A percentile compares a stretch with the other conserved stretches of the same genome.
Evolutionary conservation across 1,140 invertebrate species (phyloP).

Genomic region (Hirudo medicinalis): DNA sequence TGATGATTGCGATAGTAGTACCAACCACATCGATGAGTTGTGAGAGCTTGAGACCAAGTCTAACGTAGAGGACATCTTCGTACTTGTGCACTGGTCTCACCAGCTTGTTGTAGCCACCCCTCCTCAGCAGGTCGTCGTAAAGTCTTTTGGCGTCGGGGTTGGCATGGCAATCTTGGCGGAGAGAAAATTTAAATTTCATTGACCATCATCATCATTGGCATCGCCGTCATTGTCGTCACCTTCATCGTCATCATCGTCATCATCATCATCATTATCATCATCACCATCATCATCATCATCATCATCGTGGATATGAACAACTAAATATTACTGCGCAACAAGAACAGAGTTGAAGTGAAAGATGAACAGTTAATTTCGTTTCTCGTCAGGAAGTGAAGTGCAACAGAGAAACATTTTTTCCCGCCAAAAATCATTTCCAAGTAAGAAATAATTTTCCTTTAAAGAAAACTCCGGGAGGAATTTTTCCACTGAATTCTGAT

Average conservation of each 20-base stretch:
- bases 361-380: too few species aligned
- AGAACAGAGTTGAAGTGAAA: too few species aligned
- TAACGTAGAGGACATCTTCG: slow-evolving; percentile 79
- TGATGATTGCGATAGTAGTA: slow-evolving; percentile 24
- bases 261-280: not conserved
- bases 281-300: slow-evolving; percentile 53
- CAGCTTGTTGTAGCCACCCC: slow-evolving; percentile 83
- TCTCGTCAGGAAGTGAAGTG: too few species aligned
- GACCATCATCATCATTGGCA: too few species aligned
- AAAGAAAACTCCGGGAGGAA: too few species aligned
- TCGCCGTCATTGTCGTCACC: not conserved
- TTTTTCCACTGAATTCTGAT: too few species aligned
- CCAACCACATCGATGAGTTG: slow-evolving; percentile 96
- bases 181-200: too few species aligned
- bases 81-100: slow-evolving; percentile 81
- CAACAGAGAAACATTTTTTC: too few species aligned
- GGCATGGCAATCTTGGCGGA: not conserved
- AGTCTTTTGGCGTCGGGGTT: slow-evolving; percentile 41
- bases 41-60: slow-evolving; percentile 74
- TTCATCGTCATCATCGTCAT: not conserved
- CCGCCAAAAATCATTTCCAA: too few species aligned
- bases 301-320: not conserved
- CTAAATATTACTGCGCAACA: too few species aligned
- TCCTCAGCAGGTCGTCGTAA: slow-evolving; percentile 59
- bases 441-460: too few species aligned